These are phyloP conservation scores for Andrena chrysosceles DNA, from an alignment of 2,888 invertebrate genomes.

Conservation along the genomic window DNA sequence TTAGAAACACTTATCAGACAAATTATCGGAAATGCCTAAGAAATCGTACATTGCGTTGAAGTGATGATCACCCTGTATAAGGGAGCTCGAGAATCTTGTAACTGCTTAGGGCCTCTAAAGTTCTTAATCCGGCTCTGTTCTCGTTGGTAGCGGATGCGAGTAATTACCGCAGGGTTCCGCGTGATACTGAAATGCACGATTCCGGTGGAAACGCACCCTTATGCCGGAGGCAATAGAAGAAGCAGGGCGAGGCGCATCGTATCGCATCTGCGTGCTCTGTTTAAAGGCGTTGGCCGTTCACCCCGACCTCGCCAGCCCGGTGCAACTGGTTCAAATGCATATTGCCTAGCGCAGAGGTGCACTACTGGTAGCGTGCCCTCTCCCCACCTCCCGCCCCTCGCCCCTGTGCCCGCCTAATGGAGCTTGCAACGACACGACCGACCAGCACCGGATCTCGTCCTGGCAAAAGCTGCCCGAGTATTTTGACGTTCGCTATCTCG, in stretches of 20 bases:
- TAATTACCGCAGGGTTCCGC: neutral
- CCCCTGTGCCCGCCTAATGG: constrained; percentile 56
- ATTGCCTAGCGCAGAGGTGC: constrained; percentile 79
- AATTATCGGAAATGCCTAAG: no score
- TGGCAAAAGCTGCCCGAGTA: constrained; percentile 42
- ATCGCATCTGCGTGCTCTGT: constrained; percentile 82
- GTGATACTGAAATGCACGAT: neutral
- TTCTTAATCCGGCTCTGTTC: neutral
- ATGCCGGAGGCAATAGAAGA: constrained; percentile 67
- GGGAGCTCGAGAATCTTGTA: no score
- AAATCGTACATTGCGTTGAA: no score
- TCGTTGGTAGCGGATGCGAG: neutral
- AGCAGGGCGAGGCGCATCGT: constrained; percentile 78
- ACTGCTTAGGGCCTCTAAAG: no score
- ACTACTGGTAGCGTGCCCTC: constrained; percentile 76
- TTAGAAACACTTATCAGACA: no score
- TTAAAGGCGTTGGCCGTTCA: constrained; percentile 84
- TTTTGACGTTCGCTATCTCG: constrained; percentile 66
- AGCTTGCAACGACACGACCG: constrained; percentile 61
- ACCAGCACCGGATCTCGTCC: constrained; percentile 46
- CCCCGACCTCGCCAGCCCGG: constrained; percentile 82
- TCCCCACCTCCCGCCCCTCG: constrained; percentile 16
- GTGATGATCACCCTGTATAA: no score
- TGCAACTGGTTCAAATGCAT: constrained; percentile 82
- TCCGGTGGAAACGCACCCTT: constrained; percentile 73